Conservation (phyloP, 2,888 invertebrate species). For the Hydraecia micacea region DNA sequence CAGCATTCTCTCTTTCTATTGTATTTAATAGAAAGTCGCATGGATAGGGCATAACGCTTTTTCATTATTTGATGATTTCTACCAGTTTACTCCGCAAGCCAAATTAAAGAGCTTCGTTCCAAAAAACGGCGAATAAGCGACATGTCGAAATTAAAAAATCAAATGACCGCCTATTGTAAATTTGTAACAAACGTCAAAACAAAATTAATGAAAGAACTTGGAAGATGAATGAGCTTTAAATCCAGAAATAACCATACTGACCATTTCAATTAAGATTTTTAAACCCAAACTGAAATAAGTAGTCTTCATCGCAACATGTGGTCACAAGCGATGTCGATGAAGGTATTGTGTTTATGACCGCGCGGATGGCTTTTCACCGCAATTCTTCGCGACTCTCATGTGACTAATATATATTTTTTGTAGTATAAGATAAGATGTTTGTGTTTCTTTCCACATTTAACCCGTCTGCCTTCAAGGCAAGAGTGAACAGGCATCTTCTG, state of each 20-base stretch:
- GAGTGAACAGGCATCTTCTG: too few species aligned
- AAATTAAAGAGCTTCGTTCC: too few species aligned
- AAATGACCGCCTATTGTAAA: not conserved
- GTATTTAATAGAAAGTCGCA: not conserved
- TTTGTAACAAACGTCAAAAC: not conserved
- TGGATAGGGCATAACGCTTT: too few species aligned
- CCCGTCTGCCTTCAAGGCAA: too few species aligned
- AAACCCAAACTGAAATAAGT: not conserved
- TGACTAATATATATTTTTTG: not conserved
- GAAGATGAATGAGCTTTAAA: not conserved
- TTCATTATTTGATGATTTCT: not conserved
- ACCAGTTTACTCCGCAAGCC: not conserved
- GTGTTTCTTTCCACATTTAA: too few species aligned
- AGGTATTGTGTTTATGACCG: constrained; percentile 24
- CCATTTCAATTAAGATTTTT: not conserved
- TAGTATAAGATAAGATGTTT: not conserved
- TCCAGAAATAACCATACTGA: too few species aligned
- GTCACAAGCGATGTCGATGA: constrained; percentile 28
- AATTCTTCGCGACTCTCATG: not conserved
- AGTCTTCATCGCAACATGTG: constrained; percentile 20
- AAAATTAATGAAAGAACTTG: too few species aligned
- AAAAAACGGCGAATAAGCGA: not conserved
- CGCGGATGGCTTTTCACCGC: not conserved
- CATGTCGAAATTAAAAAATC: not conserved
- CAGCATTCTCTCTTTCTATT: too few species aligned